A percentile compares a stretch with the other conserved stretches of the same genome.
These are phyloP conservation scores for Acrocephalus kingi DNA, from an alignment of 2,113 vertebrate species.

Conservation along the genomic window DNA sequence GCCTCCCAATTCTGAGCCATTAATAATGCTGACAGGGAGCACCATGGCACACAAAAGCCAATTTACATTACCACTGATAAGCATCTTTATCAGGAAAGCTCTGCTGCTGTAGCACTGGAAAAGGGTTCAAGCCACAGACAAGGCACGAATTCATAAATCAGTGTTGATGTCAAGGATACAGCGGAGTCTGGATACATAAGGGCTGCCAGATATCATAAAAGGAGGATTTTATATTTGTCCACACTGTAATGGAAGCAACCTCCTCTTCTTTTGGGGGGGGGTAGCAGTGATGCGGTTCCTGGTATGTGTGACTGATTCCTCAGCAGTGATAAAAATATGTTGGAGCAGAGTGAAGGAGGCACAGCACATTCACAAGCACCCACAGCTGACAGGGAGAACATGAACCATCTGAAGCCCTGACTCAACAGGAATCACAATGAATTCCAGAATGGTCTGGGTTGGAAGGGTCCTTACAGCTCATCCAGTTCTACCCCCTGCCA, in stretches of 20 bases:
- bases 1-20: background rate
- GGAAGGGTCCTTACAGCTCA: background rate
- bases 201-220: background rate
- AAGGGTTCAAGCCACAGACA: background rate
- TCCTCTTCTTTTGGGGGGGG: background rate
- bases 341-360: background rate
- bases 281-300: background rate
- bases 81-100: constrained; percentile 10
- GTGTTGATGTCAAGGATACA: background rate
- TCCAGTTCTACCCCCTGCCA: accelerated
- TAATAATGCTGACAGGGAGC: background rate
- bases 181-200: background rate
- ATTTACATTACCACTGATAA: constrained; percentile 11
- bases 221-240: background rate
- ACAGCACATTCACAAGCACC: background rate
- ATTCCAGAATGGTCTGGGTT: background rate
- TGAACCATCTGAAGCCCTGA: background rate
- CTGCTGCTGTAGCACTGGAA: background rate
- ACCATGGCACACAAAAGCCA: background rate
- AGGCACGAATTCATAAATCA: background rate
- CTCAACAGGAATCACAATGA: background rate
- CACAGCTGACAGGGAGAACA: background rate
- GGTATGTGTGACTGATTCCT: background rate
- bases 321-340: accelerated
- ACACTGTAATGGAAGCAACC: background rate